Conservation (phyloP, 2,113 vertebrate species). For the Passerina amoena region DNA sequence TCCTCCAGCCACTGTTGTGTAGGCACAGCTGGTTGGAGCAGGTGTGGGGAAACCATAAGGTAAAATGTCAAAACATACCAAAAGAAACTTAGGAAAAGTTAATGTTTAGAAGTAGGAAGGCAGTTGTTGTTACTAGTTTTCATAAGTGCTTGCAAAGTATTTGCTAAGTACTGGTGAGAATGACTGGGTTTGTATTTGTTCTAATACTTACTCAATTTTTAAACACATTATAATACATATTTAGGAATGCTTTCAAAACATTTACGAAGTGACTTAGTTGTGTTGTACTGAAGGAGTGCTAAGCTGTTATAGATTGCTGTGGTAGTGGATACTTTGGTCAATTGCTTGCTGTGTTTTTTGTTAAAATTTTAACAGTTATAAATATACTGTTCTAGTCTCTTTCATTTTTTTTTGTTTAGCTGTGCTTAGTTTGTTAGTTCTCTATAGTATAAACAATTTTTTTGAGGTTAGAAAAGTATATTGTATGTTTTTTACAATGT, state of each 20-base stretch:
- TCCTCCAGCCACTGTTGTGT: neutral
- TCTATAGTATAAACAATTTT: neutral
- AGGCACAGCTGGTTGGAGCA: neutral
- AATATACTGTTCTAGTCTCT: neutral
- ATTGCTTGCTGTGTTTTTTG: neutral
- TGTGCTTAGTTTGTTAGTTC: neutral
- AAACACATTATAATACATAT: neutral
- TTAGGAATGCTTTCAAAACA: neutral
- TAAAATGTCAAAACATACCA: neutral
- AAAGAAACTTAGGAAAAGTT: neutral
- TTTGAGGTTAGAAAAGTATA: neutral
- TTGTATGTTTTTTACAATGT: neutral
- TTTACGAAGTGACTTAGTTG: neutral
- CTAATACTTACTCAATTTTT: neutral
- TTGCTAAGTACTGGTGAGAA: neutral
- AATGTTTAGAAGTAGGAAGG: neutral
- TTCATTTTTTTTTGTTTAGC: neutral
- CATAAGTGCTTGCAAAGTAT: neutral
- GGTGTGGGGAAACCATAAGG: neutral
- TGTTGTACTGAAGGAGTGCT: neutral
- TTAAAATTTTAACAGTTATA: neutral
- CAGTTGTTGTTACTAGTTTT: neutral
- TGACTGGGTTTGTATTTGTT: neutral
- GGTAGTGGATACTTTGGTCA: neutral
- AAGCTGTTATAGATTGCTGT: neutral